Percentiles rank a stretch among this genome's conserved stretches.
Evolutionary conservation across 2,888 invertebrate species (phyloP).

Genomic region (Rutpela maculata): DNA sequence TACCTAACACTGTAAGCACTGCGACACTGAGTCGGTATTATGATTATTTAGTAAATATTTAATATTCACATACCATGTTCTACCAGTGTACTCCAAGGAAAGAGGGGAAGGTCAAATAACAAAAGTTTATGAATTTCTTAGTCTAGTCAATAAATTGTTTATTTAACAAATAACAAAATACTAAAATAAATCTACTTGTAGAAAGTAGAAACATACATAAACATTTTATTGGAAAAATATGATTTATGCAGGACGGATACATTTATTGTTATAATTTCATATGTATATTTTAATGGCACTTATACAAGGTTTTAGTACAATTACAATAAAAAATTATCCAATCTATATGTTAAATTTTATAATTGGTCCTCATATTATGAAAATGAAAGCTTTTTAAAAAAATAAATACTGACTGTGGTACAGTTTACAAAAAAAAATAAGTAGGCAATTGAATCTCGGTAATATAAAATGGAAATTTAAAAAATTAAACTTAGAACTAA

Average conservation of each 20-base stretch:
- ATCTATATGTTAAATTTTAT: not conserved
- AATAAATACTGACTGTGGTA: slow-evolving; percentile 26
- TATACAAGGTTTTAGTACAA: not conserved
- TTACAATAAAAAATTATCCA: not conserved
- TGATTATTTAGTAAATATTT: too few species aligned
- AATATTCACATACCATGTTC: too few species aligned
- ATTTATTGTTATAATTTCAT: slow-evolving; percentile 15
- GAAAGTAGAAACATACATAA: slow-evolving; percentile 52
- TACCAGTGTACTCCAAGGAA: too few species aligned
- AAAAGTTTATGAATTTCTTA: too few species aligned
- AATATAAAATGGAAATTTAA: not conserved
- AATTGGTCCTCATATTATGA: not conserved
- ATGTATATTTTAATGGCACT: slow-evolving; percentile 23
- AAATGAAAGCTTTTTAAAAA: not conserved
- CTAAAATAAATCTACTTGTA: slow-evolving; percentile 31
- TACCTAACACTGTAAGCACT: too few species aligned
- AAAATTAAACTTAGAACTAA: not conserved
- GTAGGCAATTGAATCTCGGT: not conserved
- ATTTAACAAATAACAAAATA: too few species aligned
- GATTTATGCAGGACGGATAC: slow-evolving; percentile 48
- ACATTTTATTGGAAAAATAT: slow-evolving; percentile 46
- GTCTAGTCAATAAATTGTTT: too few species aligned
- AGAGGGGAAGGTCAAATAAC: too few species aligned
- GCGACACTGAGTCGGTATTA: too few species aligned
- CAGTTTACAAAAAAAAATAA: not conserved